A percentile compares a stretch with the other conserved stretches of the same genome.
phyloP scores from a whole-genome alignment of 2,113 vertebrate genomes.

The Litocranius walleri region DNA sequence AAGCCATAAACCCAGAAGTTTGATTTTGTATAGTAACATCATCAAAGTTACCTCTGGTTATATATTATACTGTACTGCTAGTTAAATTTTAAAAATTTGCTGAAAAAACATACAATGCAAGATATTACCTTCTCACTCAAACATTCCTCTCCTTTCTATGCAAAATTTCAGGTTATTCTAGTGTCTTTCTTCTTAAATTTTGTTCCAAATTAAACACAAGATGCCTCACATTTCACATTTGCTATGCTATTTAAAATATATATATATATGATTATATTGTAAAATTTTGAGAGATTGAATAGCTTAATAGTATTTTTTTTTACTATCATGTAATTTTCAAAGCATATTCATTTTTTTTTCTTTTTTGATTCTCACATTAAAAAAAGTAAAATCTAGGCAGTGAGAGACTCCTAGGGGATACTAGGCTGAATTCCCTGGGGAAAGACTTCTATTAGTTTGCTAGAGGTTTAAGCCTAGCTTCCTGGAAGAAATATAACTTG shows the following conservation, averaged over 20 bases:
- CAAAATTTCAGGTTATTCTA: neutral
- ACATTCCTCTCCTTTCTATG: neutral
- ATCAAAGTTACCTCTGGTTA: neutral
- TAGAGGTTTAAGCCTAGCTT: neutral
- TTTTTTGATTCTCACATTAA: neutral
- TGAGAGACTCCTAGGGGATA: neutral
- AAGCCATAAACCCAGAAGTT: neutral
- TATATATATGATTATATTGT: neutral
- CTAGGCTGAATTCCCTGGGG: neutral
- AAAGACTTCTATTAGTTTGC: neutral
- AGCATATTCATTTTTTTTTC: neutral
- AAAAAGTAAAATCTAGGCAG: neutral
- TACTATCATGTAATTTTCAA: neutral
- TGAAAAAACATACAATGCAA: neutral
- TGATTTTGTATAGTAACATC: neutral
- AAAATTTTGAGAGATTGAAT: neutral
- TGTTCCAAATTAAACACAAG: neutral
- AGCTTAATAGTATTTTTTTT: neutral
- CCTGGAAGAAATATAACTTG: neutral
- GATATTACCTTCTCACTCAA: neutral
- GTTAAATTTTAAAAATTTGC: neutral
- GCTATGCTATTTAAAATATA: neutral
- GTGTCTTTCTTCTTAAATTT: neutral
- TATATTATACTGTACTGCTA: neutral
- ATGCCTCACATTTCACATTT: neutral